phyloP scores from a whole-genome alignment of 2,888 invertebrate genomes.

The Oasisia sp. region DNA sequence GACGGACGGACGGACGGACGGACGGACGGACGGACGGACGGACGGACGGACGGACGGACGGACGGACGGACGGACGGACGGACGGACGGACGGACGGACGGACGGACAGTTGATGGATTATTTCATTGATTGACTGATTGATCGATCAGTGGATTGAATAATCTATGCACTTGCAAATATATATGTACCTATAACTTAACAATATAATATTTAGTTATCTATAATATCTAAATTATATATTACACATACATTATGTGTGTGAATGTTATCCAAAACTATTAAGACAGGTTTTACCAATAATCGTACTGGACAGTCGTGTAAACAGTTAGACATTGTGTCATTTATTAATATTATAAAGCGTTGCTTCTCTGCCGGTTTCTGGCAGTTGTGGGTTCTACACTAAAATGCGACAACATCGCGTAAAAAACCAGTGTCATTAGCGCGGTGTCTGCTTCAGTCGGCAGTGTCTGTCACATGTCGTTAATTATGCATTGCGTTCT shows the following conservation, averaged over 20 bases:
- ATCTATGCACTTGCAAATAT: too few species aligned
- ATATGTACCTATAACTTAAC: too few species aligned
- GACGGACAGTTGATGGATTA: too few species aligned
- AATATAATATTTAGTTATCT: too few species aligned
- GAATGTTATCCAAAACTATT: neutral
- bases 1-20: too few species aligned
- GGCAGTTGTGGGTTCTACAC: neutral
- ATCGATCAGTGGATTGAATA: too few species aligned
- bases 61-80: too few species aligned
- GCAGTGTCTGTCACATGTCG: neutral
- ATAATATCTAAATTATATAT: too few species aligned
- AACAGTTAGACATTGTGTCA: neutral
- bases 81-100: too few species aligned
- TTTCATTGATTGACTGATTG: too few species aligned
- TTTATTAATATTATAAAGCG: neutral
- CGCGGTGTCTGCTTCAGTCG: neutral
- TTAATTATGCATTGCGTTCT: neutral
- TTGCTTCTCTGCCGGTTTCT: neutral
- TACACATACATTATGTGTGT: neutral
- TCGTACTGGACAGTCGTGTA: neutral
- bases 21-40: too few species aligned
- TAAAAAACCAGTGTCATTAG: neutral
- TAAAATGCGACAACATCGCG: neutral
- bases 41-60: too few species aligned
- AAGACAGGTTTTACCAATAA: neutral